Evolutionary conservation across 1,140 invertebrate genomes (phyloP).

Genomic region (Galendromus occidentalis): DNA sequence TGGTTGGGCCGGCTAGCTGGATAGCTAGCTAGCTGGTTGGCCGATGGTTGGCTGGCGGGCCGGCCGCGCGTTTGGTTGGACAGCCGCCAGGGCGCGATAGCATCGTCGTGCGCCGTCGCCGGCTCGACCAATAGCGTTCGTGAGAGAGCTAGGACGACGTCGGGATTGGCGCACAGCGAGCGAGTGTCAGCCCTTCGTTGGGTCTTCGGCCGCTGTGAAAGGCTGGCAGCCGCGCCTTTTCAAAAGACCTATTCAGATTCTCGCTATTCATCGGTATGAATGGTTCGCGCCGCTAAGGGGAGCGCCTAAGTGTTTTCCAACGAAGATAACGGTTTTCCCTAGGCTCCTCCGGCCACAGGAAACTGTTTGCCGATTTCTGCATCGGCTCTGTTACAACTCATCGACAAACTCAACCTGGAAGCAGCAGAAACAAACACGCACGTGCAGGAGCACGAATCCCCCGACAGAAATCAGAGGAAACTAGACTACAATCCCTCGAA

Average conservation of each 20-base stretch:
- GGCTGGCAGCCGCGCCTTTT: slow-evolving; percentile 11
- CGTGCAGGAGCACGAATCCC: no score
- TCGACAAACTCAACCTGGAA: no score
- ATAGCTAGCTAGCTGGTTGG: no score
- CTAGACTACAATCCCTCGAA: no score
- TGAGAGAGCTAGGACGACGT: background rate
- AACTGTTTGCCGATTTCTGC: slow-evolving; percentile 11
- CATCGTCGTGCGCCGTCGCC: background rate
- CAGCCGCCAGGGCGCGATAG: background rate
- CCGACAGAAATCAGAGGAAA: no score
- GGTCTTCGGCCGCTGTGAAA: slow-evolving; percentile 6
- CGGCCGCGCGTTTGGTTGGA: background rate
- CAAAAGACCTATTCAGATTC: slow-evolving; percentile 11
- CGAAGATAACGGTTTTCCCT: slow-evolving; percentile 11
- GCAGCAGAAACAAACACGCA: no score
- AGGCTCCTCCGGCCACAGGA: slow-evolving; percentile 9
- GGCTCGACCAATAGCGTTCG: background rate
- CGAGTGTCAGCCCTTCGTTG: slow-evolving; percentile 8
- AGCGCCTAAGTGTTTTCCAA: slow-evolving; percentile 12
- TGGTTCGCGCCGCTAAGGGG: slow-evolving; percentile 7
- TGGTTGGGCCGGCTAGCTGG: no score
- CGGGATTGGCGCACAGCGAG: background rate
- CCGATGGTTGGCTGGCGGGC: no score
- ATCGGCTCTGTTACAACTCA: background rate
- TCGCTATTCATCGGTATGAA: slow-evolving; percentile 10